Evolutionary conservation across 2,797 vertebrate species (phyloP).

Genomic region (Poecile montanus): DNA sequence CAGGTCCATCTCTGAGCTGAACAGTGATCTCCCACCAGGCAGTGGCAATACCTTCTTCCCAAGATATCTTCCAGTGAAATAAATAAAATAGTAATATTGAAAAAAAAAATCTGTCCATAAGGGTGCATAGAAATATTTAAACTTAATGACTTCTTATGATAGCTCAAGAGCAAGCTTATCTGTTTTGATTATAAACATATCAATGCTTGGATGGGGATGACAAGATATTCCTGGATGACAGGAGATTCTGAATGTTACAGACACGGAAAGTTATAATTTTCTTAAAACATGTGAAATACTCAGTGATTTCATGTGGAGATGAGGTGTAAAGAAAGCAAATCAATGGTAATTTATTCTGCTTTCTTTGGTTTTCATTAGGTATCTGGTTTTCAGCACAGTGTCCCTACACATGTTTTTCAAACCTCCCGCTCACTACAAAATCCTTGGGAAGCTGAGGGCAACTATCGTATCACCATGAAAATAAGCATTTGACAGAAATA

Average conservation of each 20-base stretch:
- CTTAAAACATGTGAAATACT: background rate
- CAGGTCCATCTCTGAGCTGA: background rate
- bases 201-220: background rate
- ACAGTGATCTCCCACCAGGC: too few species aligned
- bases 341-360: background rate
- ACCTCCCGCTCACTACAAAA: background rate
- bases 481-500: background rate
- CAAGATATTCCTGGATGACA: background rate
- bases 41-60: background rate
- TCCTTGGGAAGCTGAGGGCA: background rate
- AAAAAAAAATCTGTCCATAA: background rate
- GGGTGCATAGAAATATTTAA: background rate
- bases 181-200: background rate
- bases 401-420: background rate
- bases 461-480: background rate
- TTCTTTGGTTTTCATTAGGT: conserved; percentile 1
- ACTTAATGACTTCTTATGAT: background rate
- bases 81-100: background rate
- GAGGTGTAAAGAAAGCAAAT: background rate
- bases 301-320: background rate
- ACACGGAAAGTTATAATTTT: background rate
- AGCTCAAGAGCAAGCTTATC: background rate
- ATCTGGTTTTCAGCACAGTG: background rate
- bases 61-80: background rate
- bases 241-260: background rate